phyloP scores from a whole-genome alignment of 2,888 invertebrate species.

The Epirrhoe alternata region DNA sequence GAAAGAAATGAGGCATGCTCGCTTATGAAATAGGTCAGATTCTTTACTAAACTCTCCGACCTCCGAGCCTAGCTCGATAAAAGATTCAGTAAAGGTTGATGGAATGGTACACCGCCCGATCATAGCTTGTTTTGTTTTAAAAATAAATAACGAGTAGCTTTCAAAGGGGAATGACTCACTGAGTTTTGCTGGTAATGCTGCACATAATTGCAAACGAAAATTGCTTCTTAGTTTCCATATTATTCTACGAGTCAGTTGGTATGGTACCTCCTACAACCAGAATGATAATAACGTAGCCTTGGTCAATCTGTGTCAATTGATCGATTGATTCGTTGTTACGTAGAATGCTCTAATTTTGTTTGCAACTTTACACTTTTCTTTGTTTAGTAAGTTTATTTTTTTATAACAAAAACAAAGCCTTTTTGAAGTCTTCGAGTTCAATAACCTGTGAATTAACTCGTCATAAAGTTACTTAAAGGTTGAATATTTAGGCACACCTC shows the following conservation, averaged over 20 bases:
- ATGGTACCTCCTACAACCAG: not conserved
- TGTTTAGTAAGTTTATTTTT: not conserved
- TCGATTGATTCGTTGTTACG: slow-evolving; percentile 16
- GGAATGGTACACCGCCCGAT: not conserved
- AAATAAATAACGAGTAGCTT: not conserved
- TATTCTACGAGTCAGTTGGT: not conserved
- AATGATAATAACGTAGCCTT: slow-evolving; percentile 7
- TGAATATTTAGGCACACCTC: not conserved
- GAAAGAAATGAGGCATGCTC: not conserved
- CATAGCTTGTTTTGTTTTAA: not conserved
- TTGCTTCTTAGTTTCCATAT: not conserved
- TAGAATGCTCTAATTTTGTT: slow-evolving; percentile 10
- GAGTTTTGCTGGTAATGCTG: not conserved
- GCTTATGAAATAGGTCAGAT: not conserved
- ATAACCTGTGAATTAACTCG: slow-evolving; percentile 6
- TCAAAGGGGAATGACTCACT: slow-evolving; percentile 2
- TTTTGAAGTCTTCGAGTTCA: slow-evolving; percentile 1
- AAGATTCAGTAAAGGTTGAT: not conserved
- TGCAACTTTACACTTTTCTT: not conserved
- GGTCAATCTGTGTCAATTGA: slow-evolving; percentile 23
- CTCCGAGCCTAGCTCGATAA: not conserved
- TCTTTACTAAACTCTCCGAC: not conserved
- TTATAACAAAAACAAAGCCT: not conserved
- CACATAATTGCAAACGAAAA: not conserved
- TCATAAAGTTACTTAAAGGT: not conserved